phyloP scores from a whole-genome alignment of 1,140 invertebrate genomes.

The Papilio polyxenes region DNA sequence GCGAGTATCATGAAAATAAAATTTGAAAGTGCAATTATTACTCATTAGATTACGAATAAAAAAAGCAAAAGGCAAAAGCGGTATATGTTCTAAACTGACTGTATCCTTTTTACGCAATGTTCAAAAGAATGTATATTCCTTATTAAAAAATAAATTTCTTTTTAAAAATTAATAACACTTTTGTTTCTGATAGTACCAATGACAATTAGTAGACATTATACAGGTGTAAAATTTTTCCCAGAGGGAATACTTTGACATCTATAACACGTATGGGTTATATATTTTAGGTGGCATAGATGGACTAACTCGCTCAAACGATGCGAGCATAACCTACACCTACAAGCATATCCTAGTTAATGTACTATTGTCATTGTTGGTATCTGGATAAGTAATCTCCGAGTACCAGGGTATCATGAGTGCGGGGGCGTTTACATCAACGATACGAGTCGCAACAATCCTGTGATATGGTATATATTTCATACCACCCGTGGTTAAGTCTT shows the following conservation, averaged over 20 bases:
- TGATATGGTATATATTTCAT: neutral
- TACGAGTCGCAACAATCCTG: neutral
- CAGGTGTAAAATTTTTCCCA: too few relatives aligned
- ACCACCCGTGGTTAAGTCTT: neutral
- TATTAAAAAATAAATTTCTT: too few relatives aligned
- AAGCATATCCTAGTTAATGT: neutral
- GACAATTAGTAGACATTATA: too few relatives aligned
- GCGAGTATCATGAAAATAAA: neutral
- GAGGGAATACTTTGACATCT: too few relatives aligned
- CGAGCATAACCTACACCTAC: too few relatives aligned
- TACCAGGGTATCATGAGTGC: constrained; percentile 13
- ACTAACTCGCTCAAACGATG: too few relatives aligned
- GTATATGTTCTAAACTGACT: neutral
- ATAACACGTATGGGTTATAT: too few relatives aligned
- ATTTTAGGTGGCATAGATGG: too few relatives aligned
- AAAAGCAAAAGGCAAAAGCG: neutral
- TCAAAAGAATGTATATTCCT: too few relatives aligned
- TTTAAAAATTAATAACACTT: too few relatives aligned
- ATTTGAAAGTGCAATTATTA: constrained; percentile 33
- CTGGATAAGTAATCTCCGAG: neutral
- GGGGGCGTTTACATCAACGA: constrained; percentile 5
- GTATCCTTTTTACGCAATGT: neutral
- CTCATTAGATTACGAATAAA: neutral
- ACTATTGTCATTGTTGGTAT: neutral
- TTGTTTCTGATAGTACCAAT: too few relatives aligned